A percentile compares a stretch with the other conserved stretches of the same genome.
Conservation (phyloP, 2,888 invertebrate genomes). For the Brachylomia viminalis region DNA sequence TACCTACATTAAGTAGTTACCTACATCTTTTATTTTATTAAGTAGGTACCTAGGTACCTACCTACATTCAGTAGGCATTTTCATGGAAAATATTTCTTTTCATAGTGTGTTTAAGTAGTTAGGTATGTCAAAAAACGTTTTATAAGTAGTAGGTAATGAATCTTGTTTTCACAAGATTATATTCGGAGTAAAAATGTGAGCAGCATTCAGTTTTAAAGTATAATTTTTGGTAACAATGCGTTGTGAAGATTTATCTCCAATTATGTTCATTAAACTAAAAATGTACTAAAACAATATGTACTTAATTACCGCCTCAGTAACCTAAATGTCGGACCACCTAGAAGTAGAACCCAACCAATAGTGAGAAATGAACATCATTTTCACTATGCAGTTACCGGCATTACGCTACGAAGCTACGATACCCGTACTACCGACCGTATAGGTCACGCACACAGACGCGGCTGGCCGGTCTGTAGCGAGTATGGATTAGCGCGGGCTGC, state of each 20-base stretch:
- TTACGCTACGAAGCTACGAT: constrained; percentile 53
- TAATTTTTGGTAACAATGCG: constrained; percentile 23
- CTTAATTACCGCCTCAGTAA: constrained; percentile 23
- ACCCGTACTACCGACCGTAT: constrained; percentile 67
- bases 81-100: too few species aligned
- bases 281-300: constrained; percentile 10
- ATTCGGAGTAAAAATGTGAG: constrained; percentile 2
- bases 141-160: not conserved
- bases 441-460: constrained; percentile 81
- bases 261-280: constrained; percentile 31
- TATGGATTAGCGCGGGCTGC: constrained; percentile 87
- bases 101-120: too few species aligned
- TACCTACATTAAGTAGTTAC: too few species aligned
- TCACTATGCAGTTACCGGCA: constrained; percentile 55
- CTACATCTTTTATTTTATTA: too few species aligned
- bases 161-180: constrained; percentile 12
- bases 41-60: too few species aligned
- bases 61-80: too few species aligned
- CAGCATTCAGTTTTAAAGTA: constrained; percentile 14
- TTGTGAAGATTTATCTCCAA: constrained; percentile 34
- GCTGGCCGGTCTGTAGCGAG: constrained; percentile 68
- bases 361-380: constrained; percentile 56
- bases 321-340: constrained; percentile 42
- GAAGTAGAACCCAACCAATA: constrained; percentile 36
- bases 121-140: constrained; percentile 10